Conservation (phyloP, 2,888 invertebrate genomes). For the Eupithecia exiguata region DNA sequence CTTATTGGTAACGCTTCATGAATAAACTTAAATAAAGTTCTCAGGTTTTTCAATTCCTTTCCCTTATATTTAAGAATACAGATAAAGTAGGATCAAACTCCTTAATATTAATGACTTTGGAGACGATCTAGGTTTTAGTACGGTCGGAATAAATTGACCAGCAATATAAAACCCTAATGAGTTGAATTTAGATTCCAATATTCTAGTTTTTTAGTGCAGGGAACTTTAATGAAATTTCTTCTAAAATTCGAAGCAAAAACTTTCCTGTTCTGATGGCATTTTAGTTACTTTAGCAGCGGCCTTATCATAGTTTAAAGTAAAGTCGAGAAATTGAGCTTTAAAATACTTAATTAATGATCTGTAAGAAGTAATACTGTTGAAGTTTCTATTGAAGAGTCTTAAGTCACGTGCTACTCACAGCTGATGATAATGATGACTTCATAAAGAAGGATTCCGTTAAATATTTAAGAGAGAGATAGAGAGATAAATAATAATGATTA, state of each 20-base stretch:
- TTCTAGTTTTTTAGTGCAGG: conserved; percentile 12
- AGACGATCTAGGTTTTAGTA: conserved; percentile 26
- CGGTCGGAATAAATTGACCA: conserved; percentile 33
- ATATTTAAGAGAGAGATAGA: not conserved
- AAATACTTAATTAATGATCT: not conserved
- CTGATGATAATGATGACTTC: not conserved
- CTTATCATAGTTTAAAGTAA: not conserved
- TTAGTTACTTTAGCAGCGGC: not conserved
- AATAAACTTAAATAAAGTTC: conserved; percentile 19
- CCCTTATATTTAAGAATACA: conserved; percentile 4
- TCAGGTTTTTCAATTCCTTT: conserved; percentile 22
- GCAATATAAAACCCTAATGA: conserved; percentile 19
- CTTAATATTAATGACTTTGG: conserved; percentile 23
- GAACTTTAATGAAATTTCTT: conserved; percentile 29
- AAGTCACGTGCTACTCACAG: not conserved
- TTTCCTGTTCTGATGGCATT: not conserved
- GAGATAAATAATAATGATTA: not conserved
- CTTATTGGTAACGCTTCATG: not conserved
- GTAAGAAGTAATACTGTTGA: not conserved
- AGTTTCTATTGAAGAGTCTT: not conserved
- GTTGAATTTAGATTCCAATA: conserved; percentile 29
- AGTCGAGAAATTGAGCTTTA: not conserved
- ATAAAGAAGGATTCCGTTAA: not conserved
- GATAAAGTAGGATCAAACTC: conserved; percentile 20
- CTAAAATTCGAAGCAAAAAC: conserved; percentile 10